Base-by-base conservation (phyloP, 2,113 vertebrate species). In the Procavia capensis region DNA sequence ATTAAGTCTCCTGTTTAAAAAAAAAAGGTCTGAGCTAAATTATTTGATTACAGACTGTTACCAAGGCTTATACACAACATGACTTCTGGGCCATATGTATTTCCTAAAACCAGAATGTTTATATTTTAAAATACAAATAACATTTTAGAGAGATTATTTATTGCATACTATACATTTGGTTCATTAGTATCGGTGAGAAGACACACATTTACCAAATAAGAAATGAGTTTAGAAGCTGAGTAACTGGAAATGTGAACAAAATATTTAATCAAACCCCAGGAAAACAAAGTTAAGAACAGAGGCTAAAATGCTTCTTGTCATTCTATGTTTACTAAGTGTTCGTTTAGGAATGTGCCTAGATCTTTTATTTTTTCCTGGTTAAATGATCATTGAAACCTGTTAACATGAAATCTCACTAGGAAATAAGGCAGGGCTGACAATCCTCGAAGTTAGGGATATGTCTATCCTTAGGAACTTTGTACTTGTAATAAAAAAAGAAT, bases 1-100 rank as follows among this genome's bases (percentile, higher is more conserved):
- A 99, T 98, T 85, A 99, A 74, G 88, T 99, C 99, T 96, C 99
- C 99, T 99, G 97, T 22, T 76, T 97, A 92, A 29, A 90, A 85
- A 78, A 96, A 87, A 59, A 91, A 85, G 96, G 82, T 16, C 22
- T 63, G 50, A 85, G 78, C 39, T 92, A 39, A 90, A 31, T 41
- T 50, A 72, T 92, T 85, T 79, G 61, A 95, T 47, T 89, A 54
- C 17, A 88, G 17, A 34, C 24, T 59, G 13, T 90, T 94, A 75
- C 36, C 7, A 3, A 5, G n/a, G 36, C 19, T 54, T 57, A 66
- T 4, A 75, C 0, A 87, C 8, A 97, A 17, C 45, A 84, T 31
- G 39, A 95, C 5, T 84, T 82, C 41, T 22, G 10, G 45, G 85
- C 45, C 82, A 88, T 88, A 88, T 76, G 17, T 78, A 13, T 83